Conservation (phyloP, 2,113 vertebrate species). For the Rhinoptilus africanus region DNA sequence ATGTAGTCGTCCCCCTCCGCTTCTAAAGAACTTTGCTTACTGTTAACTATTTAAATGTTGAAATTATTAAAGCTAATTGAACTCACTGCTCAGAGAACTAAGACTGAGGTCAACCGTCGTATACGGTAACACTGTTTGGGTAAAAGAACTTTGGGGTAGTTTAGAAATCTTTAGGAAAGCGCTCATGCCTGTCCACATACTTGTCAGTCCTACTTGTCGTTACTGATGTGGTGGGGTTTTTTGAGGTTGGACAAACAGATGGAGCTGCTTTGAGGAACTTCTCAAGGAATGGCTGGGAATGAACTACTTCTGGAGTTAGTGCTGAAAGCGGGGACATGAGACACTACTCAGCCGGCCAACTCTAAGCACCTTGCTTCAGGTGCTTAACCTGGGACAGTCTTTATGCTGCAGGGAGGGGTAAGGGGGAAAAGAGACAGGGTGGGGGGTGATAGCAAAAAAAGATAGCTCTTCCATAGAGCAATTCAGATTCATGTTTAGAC, state of each 20-base stretch:
- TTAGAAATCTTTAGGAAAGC: constrained; percentile 44
- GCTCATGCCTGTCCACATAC: neutral
- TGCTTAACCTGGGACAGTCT: neutral
- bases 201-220: constrained; percentile 40
- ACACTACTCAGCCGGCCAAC: neutral
- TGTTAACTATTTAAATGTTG: constrained; percentile 71
- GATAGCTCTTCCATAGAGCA: rapidly evolving
- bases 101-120: neutral
- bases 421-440: neutral
- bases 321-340: neutral
- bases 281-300: neutral
- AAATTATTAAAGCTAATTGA: constrained; percentile 68
- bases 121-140: neutral
- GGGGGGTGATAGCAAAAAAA: neutral
- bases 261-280: constrained; percentile 14
- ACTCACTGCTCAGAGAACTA: neutral
- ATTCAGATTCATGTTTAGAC: neutral
- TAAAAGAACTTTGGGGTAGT: constrained; percentile 4
- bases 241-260: constrained; percentile 3
- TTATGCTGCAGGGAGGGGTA: neutral
- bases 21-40: constrained; percentile 40
- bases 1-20: neutral
- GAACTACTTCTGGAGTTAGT: neutral
- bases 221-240: neutral
- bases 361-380: neutral